Percentiles rank a stretch among this genome's conserved stretches.
phyloP scores from a whole-genome alignment of 2,888 invertebrate genomes.

The Melolontha melolontha region DNA sequence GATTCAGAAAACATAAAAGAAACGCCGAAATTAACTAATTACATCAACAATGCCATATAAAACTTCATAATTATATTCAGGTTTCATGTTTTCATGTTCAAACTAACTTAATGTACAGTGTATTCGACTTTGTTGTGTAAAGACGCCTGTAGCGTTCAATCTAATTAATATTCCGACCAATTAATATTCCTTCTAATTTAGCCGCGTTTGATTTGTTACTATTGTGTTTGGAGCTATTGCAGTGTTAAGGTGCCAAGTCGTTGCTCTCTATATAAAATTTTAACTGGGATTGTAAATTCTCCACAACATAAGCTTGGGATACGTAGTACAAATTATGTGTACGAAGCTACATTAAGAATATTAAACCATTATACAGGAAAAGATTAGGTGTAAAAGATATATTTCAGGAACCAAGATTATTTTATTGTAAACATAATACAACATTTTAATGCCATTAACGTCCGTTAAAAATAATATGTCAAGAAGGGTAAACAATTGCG shows the following conservation, averaged over 20 bases:
- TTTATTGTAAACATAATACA: too few species aligned
- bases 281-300: too few species aligned
- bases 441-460: too few species aligned
- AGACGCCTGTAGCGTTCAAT: constrained; percentile 51
- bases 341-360: too few species aligned
- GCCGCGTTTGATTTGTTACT: constrained; percentile 52
- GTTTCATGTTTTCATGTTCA: constrained; percentile 5
- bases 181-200: constrained; percentile 54
- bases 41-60: constrained; percentile 31
- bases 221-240: constrained; percentile 44
- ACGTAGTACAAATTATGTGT: too few species aligned
- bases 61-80: constrained; percentile 25
- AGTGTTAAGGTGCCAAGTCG: background rate
- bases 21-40: constrained; percentile 36
- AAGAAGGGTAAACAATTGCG: too few species aligned
- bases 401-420: too few species aligned
- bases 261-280: too few species aligned
- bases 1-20: background rate
- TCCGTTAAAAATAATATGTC: too few species aligned
- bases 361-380: too few species aligned
- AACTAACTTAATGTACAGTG: constrained; percentile 17
- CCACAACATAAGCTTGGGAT: too few species aligned
- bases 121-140: constrained; percentile 39
- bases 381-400: too few species aligned
- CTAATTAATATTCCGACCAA: constrained; percentile 55